Base-by-base conservation (phyloP, 1,140 invertebrate genomes). In the Zaprionus capensis region DNA sequence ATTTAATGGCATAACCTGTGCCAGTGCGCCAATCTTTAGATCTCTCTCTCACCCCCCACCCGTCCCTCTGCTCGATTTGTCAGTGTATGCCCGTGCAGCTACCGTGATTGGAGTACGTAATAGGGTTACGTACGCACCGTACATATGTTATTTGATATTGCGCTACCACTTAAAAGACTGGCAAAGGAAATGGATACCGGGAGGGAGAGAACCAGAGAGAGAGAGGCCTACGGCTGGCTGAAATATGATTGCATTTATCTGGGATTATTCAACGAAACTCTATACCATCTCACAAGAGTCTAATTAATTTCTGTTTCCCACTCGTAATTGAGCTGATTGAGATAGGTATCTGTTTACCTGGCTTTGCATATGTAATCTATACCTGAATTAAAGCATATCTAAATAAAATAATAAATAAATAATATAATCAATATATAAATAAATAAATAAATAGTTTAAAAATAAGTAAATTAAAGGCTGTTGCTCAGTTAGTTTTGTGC, bases 1-100 rank as follows among this genome's bases (percentile, higher is more conserved):
- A 76, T 84, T 87, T 88, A 87, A 84, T 88, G 71, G 81, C 68
- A 84, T 78, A 84, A 84, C 84, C 81, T 76, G 61, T 75, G 80
- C 76, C 76, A 76, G 71, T 49, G 63, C 65, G 65, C 64, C 69
- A 59, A 74, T 57, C 34, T 64, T n/a, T 34, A 20, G 12, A 15
- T 38, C 56, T 28, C 41, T 15, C 36, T 26, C 36, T 20, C 17
- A 24, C n/a, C 2, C 20, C 28, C 14, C 31, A 4, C 34, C 3
- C 17, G 4, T 31, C 28, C 7, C 24, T 20, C 44, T 7, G 7
- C 67, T 41, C 28, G 53, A 28, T 17, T 6, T 46, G 14, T 44
- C 41, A 28, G 17, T 9, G 20, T 49, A n/a, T 53, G 12, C 26
- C 34, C 20, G 61, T 17, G 28, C 31, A 26, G 12, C 15, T 20